Conservation (phyloP, 2,888 invertebrate genomes). For the Stenoptilia bipunctidactyla region DNA sequence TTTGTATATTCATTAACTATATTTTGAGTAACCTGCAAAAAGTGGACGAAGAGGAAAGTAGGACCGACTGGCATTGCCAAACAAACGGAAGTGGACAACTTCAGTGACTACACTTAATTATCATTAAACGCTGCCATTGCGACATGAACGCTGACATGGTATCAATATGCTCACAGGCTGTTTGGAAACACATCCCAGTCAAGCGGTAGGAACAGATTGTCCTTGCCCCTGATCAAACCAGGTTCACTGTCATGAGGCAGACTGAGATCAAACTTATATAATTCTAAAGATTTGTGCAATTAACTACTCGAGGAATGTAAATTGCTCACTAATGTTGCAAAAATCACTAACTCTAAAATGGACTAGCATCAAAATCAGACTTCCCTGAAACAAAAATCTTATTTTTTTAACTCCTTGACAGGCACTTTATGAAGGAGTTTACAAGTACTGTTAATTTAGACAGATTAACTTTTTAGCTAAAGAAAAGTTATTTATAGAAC, state of each 20-base stretch:
- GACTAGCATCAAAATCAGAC: conserved; percentile 53
- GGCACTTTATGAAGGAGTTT: no score
- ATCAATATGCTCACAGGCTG: no score
- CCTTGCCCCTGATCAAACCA: conserved; percentile 3
- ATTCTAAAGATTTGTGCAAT: conserved; percentile 27
- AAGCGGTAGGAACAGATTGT: conserved; percentile 7
- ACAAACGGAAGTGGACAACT: conserved; percentile 7
- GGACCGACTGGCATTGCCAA: conserved; percentile 18
- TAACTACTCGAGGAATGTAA: conserved; percentile 23
- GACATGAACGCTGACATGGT: no score
- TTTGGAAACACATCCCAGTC: no score
- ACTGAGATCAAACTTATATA: conserved; percentile 1
- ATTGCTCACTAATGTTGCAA: not conserved
- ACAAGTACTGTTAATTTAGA: no score
- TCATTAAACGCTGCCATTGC: no score
- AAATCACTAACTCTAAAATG: conserved; percentile 16
- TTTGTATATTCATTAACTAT: conserved; percentile 23
- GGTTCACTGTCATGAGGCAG: conserved; percentile 4
- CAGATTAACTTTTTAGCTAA: no score
- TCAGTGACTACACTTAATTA: no score
- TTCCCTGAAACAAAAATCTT: conserved; percentile 17
- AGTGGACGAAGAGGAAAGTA: conserved; percentile 29
- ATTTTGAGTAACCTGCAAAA: conserved; percentile 16
- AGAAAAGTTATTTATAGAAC: no score
- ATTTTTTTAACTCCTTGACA: no score